Conservation (phyloP, 2,888 invertebrate species). For the Glyphotaelius pellucidus region DNA sequence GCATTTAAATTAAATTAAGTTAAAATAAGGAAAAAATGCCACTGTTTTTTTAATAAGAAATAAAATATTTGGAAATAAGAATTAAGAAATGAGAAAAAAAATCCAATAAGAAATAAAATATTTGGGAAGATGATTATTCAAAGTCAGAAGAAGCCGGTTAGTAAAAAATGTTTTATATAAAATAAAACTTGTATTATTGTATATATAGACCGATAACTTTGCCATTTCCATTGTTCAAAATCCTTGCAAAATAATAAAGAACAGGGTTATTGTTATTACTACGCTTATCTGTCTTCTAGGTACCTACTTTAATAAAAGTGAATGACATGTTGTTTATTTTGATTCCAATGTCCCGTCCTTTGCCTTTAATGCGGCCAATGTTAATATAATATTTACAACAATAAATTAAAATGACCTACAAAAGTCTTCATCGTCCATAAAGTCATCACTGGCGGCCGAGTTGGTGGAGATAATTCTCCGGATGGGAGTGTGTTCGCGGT, state of each 20-base stretch:
- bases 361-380: slow-evolving; percentile 37
- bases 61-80: too few species aligned
- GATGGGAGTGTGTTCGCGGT: slow-evolving; percentile 69
- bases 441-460: slow-evolving; percentile 72
- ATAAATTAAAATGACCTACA: slow-evolving; percentile 57
- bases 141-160: not conserved
- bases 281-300: not conserved
- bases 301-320: not conserved
- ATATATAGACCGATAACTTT: not conserved
- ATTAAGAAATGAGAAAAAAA: too few species aligned
- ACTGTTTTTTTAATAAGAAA: not conserved
- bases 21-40: not conserved
- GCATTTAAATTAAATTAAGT: too few species aligned
- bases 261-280: not conserved
- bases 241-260: not conserved
- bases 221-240: not conserved
- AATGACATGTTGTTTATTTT: not conserved
- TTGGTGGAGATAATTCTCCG: slow-evolving; percentile 71
- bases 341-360: not conserved
- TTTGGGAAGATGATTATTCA: not conserved
- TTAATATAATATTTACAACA: slow-evolving; percentile 26
- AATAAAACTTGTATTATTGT: not conserved
- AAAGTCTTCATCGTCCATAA: slow-evolving; percentile 71
- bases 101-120: too few species aligned
- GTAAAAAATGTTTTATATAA: too few species aligned